Base-by-base conservation (phyloP, 2,888 invertebrate species). In the Volucella bombylans region DNA sequence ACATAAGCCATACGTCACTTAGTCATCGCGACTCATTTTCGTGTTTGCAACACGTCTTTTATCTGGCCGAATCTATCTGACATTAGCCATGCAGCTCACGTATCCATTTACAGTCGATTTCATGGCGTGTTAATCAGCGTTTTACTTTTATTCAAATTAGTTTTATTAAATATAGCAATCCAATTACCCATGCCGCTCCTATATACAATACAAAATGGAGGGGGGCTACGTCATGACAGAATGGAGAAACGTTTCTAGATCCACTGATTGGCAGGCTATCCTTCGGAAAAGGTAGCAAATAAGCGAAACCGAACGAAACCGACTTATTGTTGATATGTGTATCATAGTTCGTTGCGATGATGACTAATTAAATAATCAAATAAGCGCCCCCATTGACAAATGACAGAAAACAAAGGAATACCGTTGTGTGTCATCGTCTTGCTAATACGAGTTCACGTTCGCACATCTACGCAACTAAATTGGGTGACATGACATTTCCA, bases 51-150 rank as follows among this genome's bases (percentile, higher is more conserved):
- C 6, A 31, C 18, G 39, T 55, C 47, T 43, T 31, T 23, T 77
- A 69, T 78, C 78, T 15, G 1, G 15, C 41, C 18, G 31, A 55
- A 38, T 50, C 57, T 57, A 71, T 71, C 50, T 15, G 54, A 23
- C 73, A 61, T 54, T 67, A 67, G 57, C 52, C 38, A 85, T 81
- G 71, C 76, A 41, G 64, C 77, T 72, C 81, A 85, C 76, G 81
- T 81, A 71, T 72, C 69, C 61, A 54, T 72, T 72, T 77, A 81
- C 67, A 67, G 83, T 76, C 80, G 76, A 81, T 85, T 85, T 85
- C 81, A 81, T 85, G 68, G 85, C 85, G 85, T 85, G 85, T 81
- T 85, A 85, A 85, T 72, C 72, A 77, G 81, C 85, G 72, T 81
- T 85, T 76, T 68, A 81, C 76, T 76, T 76, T 85, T 81, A 85